A percentile compares a stretch with the other conserved stretches of the same genome.
Conservation (phyloP, 2,888 invertebrate species). For the Lasiommata megera region DNA sequence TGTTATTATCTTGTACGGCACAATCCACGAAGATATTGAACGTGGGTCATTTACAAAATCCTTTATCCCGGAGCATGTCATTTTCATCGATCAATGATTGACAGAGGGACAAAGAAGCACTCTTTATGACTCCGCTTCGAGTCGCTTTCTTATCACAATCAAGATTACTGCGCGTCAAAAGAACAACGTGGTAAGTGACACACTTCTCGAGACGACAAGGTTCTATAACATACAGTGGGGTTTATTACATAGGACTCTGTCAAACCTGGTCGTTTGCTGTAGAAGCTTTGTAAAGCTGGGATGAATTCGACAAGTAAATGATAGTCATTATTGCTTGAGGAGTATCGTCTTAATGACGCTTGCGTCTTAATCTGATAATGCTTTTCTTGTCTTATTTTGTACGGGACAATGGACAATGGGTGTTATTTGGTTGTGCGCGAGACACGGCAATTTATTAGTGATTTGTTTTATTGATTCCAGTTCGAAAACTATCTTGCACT, state of each 20-base stretch:
- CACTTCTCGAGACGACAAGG: conserved; percentile 33
- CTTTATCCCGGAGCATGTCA: conserved; percentile 25
- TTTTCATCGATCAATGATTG: conserved; percentile 58
- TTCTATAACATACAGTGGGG: conserved; percentile 23
- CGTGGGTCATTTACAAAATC: background rate
- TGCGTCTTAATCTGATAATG: conserved; percentile 48
- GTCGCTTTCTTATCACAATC: conserved; percentile 49
- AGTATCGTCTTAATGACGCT: conserved; percentile 52
- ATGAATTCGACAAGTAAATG: conserved; percentile 54
- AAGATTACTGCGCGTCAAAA: conserved; percentile 40
- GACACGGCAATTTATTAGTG: conserved; percentile 29
- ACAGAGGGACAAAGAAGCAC: conserved; percentile 56
- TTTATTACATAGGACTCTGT: conserved; percentile 33
- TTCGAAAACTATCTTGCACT: conserved; percentile 37
- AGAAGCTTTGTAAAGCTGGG: conserved; percentile 26
- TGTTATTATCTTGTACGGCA: no score
- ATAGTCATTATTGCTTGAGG: conserved; percentile 53
- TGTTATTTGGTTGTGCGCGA: conserved; percentile 27
- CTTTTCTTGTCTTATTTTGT: conserved; percentile 46
- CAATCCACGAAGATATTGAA: background rate
- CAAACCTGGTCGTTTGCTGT: conserved; percentile 19
- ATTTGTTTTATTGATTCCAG: conserved; percentile 7
- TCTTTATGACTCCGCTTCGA: conserved; percentile 44
- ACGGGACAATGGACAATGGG: conserved; percentile 48
- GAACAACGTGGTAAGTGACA: conserved; percentile 26